phyloP scores from a whole-genome alignment of 2,113 vertebrate species.

The Toxotes chatareus region DNA sequence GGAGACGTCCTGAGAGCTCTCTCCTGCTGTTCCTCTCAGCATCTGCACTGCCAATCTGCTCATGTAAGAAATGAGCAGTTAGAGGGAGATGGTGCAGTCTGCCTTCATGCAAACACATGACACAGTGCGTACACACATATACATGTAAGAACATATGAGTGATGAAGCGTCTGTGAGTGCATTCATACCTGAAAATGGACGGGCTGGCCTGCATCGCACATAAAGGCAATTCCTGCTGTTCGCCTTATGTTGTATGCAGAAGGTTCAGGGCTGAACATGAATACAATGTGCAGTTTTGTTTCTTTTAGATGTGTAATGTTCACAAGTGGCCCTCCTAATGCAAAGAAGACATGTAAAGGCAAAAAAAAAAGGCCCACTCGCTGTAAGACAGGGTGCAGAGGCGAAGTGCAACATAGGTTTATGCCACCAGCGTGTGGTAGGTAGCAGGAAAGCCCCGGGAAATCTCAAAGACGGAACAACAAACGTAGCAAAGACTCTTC shows the following conservation, averaged over 20 bases:
- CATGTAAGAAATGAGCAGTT: conserved; percentile 30
- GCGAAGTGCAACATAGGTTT: neutral
- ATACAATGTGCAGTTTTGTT: neutral
- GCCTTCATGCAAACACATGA: neutral
- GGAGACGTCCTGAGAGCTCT: conserved; percentile 48
- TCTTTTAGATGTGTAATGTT: conserved; percentile 1
- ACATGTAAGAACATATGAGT: neutral
- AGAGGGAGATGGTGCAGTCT: neutral
- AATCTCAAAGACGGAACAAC: neutral
- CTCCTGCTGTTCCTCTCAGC: conserved; percentile 50
- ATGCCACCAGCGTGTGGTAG: neutral
- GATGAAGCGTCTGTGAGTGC: neutral
- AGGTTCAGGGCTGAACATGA: neutral
- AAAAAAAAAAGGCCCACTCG: neutral
- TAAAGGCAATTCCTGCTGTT: neutral
- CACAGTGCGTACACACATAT: neutral
- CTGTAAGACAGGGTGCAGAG: neutral
- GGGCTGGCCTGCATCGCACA: conserved; percentile 2
- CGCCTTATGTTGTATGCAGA: neutral
- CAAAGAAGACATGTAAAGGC: neutral
- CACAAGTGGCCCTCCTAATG: neutral
- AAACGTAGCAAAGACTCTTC: neutral
- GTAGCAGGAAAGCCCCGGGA: neutral
- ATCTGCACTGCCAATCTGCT: conserved; percentile 51
- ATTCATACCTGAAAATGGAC: neutral